Conservation (phyloP, 2,113 vertebrate genomes). For the Saguinus imperator region DNA sequence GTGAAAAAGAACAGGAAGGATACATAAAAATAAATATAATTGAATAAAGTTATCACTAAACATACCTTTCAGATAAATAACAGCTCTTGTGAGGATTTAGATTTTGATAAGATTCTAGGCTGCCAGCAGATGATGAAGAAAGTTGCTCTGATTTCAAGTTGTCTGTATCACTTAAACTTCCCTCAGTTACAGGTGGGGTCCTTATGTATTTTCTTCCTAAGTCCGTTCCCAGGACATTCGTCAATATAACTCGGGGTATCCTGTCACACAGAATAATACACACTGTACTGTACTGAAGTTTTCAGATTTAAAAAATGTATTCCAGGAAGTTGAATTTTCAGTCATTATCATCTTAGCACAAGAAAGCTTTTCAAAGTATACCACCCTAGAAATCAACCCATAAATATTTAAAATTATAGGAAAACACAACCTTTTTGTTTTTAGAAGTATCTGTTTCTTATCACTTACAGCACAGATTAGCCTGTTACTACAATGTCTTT, state of each 20-base stretch:
- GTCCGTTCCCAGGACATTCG: conserved; percentile 86
- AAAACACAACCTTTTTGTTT: conserved; percentile 28
- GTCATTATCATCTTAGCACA: conserved; percentile 48
- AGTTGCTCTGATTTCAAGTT: conserved; percentile 83
- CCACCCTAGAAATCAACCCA: conserved; percentile 28
- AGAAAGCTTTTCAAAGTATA: conserved; percentile 27
- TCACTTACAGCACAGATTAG: background rate
- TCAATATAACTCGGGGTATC: conserved; percentile 89
- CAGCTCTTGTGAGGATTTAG: conserved; percentile 83
- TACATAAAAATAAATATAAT: conserved; percentile 26
- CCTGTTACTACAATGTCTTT: background rate
- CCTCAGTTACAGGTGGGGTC: conserved; percentile 77
- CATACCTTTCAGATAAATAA: conserved; percentile 87
- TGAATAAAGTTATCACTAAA: conserved; percentile 74
- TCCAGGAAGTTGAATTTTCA: conserved; percentile 58
- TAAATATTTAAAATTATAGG: conserved; percentile 19
- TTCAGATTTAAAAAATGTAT: conserved; percentile 38
- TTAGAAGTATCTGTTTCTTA: background rate
- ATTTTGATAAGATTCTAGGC: conserved; percentile 83
- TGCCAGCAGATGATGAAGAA: conserved; percentile 83
- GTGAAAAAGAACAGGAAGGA: background rate
- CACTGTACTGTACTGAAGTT: conserved; percentile 74
- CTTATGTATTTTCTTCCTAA: conserved; percentile 87
- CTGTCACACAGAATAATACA: conserved; percentile 84
- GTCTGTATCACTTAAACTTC: conserved; percentile 83